Evolutionary conservation across 2,113 vertebrate species (phyloP).

Genomic region (Hippopotamus amphibius): DNA sequence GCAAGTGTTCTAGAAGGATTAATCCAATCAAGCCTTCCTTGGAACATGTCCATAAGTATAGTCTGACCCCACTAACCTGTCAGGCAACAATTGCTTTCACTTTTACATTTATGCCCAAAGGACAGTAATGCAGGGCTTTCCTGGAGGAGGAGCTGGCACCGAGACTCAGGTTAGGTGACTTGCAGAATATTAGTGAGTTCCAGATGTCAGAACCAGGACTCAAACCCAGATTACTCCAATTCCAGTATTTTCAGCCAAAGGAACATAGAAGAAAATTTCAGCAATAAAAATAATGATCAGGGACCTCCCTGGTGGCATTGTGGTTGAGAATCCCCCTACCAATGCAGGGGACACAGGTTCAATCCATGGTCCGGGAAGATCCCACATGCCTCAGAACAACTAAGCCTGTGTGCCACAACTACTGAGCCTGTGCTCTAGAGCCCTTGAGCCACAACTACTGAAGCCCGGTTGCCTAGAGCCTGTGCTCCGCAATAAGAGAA

Average conservation of each 20-base stretch:
- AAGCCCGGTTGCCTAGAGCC: too few species aligned
- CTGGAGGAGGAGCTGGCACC: background rate
- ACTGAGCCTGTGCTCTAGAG: too few species aligned
- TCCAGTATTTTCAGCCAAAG: background rate
- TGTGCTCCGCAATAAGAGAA: too few species aligned
- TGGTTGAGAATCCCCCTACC: too few species aligned
- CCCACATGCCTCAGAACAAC: too few species aligned
- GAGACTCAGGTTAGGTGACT: background rate
- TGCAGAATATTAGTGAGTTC: background rate
- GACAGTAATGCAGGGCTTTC: background rate
- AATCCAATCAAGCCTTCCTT: background rate
- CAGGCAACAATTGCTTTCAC: background rate
- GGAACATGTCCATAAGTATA: background rate
- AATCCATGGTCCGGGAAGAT: too few species aligned
- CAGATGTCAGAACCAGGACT: background rate
- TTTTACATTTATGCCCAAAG: background rate
- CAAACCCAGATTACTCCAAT: background rate
- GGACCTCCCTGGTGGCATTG: too few species aligned
- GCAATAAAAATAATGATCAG: background rate
- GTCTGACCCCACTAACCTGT: background rate
- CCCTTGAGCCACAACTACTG: too few species aligned
- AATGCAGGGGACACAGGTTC: too few species aligned
- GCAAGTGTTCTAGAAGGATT: slow-evolving; percentile 11
- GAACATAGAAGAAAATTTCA: background rate
- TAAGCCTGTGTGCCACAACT: too few species aligned